Evolutionary conservation across 2,888 invertebrate genomes (phyloP), one percentile per base, ranked within the genome.

Genomic region (Thecocarcelia acutangulata): DNA sequence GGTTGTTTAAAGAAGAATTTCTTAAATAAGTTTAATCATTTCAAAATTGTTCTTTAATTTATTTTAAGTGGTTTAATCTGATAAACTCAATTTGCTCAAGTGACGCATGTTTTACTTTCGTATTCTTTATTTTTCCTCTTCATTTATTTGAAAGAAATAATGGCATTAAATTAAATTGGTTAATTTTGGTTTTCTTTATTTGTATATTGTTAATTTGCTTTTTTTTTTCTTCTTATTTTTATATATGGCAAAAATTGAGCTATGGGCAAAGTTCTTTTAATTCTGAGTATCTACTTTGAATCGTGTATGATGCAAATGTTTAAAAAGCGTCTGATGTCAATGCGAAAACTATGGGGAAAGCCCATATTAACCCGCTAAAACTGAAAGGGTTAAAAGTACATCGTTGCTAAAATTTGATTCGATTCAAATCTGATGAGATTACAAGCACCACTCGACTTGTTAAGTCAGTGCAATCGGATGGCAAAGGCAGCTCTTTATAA

Each of bases 21-120:
- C 61, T 74, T 78, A 74, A 78, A 82, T 66, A 66, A 74, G 48
- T 73, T 68, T 75, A 78, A 82, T 82, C 77, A 78, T 75, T 78
- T 75, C 58, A n/a, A 78, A 82, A 82, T 82, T 69, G 78, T 75
- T 82, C 82, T 75, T 85, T 85, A 85, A 85, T 85, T 84, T 80
- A 80, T 83, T 85, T 85, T 84, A 85, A 85, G 85, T 85, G 85
- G 83, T 81, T 84, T 85, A 84, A 85, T 85, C 85, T 84, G 85
- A 85, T 85, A 84, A 85, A 85, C 70, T 82, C 78, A 82, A 78
- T 82, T 82, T 83, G 82, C 79, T 84, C 66, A 82, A 84, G 84
- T 85, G 84, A 85, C 83, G 85, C 84, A 85, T 82, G 83, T 75
- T 74, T 58, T 46, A 74, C 37, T 74, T 44, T 44, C 3, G 2